Evolutionary conservation across 2,888 invertebrate genomes (phyloP), one percentile per base, ranked within the genome.

Genomic region (Acanthopleura granulata): DNA sequence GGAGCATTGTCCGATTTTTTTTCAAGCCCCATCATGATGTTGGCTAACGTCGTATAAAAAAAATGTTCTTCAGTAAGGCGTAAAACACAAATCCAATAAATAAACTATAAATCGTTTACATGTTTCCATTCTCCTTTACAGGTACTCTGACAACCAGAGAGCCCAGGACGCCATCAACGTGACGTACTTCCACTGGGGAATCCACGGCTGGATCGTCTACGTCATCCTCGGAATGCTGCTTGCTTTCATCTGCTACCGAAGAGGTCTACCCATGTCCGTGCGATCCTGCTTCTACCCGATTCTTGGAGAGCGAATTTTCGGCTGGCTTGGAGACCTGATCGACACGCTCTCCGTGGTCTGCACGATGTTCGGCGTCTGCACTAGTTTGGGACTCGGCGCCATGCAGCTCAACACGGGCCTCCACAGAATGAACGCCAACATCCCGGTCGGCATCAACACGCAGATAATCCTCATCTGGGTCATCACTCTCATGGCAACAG

Each of bases 111-210:
- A n/a, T n/a, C n/a, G n/a, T n/a, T n/a, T n/a, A n/a, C n/a, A n/a
- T n/a, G n/a, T n/a, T 22, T 57, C 18, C 22, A 9, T 57, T 57
- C n/a, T 57, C 18, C 1, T n/a, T 12, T 57, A 12, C 66, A 66
- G 66, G 25, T 66, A 66, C 14, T 66, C 66, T 6, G 66, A 66
- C 29, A 66, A 66, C 29, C 66, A 66, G 25, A 18, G 66, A 27
- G 66, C 66, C 3, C 66, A 66, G 29, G 66, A 66, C 29, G 77
- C 77, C 40, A 78, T 77, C 30, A 73, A 74, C n/a, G 6, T 78
- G 61, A 78, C 77, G 29, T 61, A 70, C 22, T 77, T 78, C 73
- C 77, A 77, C 74, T 77, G 77, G 77, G 77, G 77, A 50, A 74
- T 77, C n/a, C 77, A 77, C 66, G 73, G 73, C 18, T 77, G 77